A percentile compares a stretch with the other conserved stretches of the same genome.
These are phyloP conservation scores for Abscondita cerata DNA, from an alignment of 2,888 invertebrate genomes.

Conservation along the genomic window DNA sequence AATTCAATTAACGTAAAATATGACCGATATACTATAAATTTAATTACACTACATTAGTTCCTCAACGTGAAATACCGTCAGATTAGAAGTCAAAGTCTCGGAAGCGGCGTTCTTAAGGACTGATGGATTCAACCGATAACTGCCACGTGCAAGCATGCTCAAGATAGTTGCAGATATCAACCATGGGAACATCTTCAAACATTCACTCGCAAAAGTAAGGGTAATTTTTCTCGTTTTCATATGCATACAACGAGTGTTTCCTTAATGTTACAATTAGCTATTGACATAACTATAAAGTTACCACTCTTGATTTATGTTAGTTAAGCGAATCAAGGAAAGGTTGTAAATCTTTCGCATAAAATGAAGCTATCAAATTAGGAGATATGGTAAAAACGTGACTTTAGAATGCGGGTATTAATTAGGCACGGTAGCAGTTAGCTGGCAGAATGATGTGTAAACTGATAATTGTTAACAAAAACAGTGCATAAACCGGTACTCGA, in stretches of 20 bases:
- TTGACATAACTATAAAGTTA: neutral
- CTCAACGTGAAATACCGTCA: conserved; percentile 7
- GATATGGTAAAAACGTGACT: conserved; percentile 36
- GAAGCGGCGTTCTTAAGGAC: conserved; percentile 36
- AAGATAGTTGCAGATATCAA: conserved; percentile 39
- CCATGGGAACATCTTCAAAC: conserved; percentile 43
- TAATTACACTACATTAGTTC: conserved; percentile 5
- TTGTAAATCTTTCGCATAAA: conserved; percentile 20
- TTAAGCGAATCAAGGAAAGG: conserved; percentile 1
- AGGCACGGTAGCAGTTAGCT: conserved; percentile 29
- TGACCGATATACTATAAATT: neutral
- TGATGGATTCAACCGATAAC: conserved; percentile 53
- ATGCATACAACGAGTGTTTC: conserved; percentile 11
- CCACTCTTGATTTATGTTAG: conserved; percentile 1
- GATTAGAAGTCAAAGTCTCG: conserved; percentile 26
- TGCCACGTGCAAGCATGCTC: conserved; percentile 58
- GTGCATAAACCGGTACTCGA: conserved; percentile 18
- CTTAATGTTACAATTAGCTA: conserved; percentile 15
- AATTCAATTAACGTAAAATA: neutral
- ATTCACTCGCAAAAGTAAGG: conserved; percentile 23
- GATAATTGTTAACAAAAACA: conserved; percentile 27
- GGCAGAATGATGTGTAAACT: conserved; percentile 21
- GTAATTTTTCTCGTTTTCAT: neutral
- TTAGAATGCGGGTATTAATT: conserved; percentile 36
- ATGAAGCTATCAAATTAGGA: conserved; percentile 36